Base-by-base conservation (phyloP, 1,140 invertebrate genomes). In the Nixonia krombeini region DNA sequence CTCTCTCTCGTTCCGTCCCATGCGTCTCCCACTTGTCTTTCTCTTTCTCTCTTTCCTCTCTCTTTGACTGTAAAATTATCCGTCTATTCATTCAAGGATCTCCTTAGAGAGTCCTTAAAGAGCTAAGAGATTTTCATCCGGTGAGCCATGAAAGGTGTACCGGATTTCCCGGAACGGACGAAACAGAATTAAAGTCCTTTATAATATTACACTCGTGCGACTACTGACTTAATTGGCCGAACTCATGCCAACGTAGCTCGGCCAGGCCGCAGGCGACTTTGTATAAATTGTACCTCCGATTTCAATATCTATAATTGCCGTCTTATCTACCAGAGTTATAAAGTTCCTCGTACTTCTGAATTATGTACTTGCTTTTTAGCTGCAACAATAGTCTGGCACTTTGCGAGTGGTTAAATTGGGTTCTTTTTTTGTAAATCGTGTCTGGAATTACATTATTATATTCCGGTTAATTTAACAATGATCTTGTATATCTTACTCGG, bases 301-400 rank as follows among this genome's bases (percentile, higher is more conserved):
- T 74, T 72, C 72, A 74, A 72, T 74, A 74, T 74, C 72, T 72
- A 58, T 74, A 74, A 74, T 72, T 70, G 63, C 50, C 57, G 58
- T 64, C 67, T 67, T 67, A 73, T 70, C 65, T 62, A 16, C 23
- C 25, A 29, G 8, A 58, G 58, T 67, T 53, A 63, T 41, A 49
- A 29, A 17, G 38, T 52, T 67, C 49, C 45, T 33, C 18, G 40
- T 35, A 16, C 35, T 13, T 13, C 59, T 70, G 52, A 66, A 61
- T 62, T 61, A 64, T 70, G 56, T 38, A 56, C 56, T 59, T 16
- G 40, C 53, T 58, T 31, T 66, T 66, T 66, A 66, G 59, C 63
- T 59, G 49, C 59, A 50, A 50, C 38, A 51, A 44, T 40, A 47
- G 50, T 45, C 59, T 66, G 59, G 58, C 38, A 59, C 37, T 25